Base-by-base conservation (phyloP, 1,140 invertebrate species). In the Paraescarpia echinospica region DNA sequence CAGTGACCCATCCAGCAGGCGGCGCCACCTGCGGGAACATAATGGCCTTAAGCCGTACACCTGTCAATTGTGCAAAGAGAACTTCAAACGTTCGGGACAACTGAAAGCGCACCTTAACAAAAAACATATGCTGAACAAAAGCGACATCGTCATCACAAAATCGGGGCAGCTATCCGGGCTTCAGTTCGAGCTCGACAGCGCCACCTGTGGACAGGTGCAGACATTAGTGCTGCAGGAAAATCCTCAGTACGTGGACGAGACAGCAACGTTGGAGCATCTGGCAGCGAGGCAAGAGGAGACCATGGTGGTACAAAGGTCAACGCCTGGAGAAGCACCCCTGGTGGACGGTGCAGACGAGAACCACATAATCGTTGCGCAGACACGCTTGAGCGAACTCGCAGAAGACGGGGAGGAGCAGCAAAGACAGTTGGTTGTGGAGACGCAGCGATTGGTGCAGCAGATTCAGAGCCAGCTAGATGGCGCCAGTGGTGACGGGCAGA, bases 51-150 rank as follows among this genome's bases (percentile, higher is more conserved):
- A 96, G 89, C 98, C 98, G 0, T 99, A 98, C 95, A 97, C 97
- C 90, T 99, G 98, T 95, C 98, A 98, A 94, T 97, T 98, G 95
- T 99, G 98, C 95, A 98, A 98, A 94, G 97, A 99, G 22, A 92
- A 91, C 6, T 95, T 95, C 92, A 94, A 94, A 88, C 93, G 95
- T 8, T 92, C 94, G 22, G 94, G 94, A 31, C 95, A 95, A 92
- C 92, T 95, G 27, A 92, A 93, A 48, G 93, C 93, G 34, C 95
- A 95, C 89, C 91, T 94, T 22, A 92, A 51, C 31, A 92, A 93
- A n/a, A 94, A 94, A 91, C 95, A 95, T 77, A 34, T 91, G 35
- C 33, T 90, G 89, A 89, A 41, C n/a, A 90, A 77, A 77, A 77
- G 22, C 59, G 59, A 77, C 27, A 77, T 77, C 59, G 14, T 91